Base-by-base conservation (phyloP, 2,797 vertebrate species). In the Pogonophryne albipinna region DNA sequence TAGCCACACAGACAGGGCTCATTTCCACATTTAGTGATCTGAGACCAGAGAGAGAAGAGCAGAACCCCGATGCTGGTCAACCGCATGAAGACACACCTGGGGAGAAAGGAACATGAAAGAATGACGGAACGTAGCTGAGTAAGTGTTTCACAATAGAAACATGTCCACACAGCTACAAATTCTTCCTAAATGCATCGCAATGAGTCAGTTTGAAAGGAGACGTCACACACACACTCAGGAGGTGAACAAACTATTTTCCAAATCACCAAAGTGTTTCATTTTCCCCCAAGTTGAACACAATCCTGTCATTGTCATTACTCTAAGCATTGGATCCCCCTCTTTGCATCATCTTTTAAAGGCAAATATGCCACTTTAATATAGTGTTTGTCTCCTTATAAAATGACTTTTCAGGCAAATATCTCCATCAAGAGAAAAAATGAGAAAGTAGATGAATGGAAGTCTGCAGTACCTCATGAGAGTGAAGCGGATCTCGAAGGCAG, bases 21-120 rank as follows among this genome's bases (percentile, higher is more conserved):
- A 0, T 66, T 53, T 2, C 8, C 14, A 83, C 97, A 99, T 68
- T 57, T 74, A 0, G 95, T 96, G 85, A 99, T 98, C 76, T 95
- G 96, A 89, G 94, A 95, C 96, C 96, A 97, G 61, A 99, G 94
- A 0, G 97, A 97, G 88, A 98, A 94, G 51, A 99, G 91, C 74
- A 99, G 92, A 69, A 99, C 97, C 0, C 91, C 96, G 0, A 99
- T 97, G 80, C 92, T 99, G 89, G 97, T 97, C 95, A 99, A 80
- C 1, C 97, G 93, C 93, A 99, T 94, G 46, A 99, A 99, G 80
- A 99, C 96, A 68, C 97, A 99, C 92, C 97, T 99, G 88, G 4
- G 68, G 64, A 76, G 49, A 58, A 14, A 68, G 3, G 42, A 10
- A 31, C 13, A 27, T 15, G 14, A 16, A 13, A 47, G 46, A 3